Evolutionary conservation across 1,140 invertebrate genomes (phyloP), one percentile per base, ranked within the genome.

Genomic region (Macrosteles quadrilineatus): DNA sequence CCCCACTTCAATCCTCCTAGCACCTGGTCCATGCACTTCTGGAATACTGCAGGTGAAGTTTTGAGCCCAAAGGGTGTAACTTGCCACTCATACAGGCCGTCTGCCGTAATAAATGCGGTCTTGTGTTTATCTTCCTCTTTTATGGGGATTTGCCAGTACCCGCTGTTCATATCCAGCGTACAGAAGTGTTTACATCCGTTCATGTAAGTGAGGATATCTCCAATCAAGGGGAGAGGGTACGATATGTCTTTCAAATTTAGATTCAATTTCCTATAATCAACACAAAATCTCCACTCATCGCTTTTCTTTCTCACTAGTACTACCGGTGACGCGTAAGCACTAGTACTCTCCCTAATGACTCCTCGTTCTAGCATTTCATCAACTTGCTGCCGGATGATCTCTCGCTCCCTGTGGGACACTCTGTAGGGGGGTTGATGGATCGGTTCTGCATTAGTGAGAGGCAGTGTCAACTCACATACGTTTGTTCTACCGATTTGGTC

Each of bases 281-380:
- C 70, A 68, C 83, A 85, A 63, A 85, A 83, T n/a, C 84, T 62
- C 0, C 72, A 70, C 0, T 71, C 71, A 1, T 78, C 78, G 69
- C 85, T 81, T 43, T 83, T 83, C 69, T 88, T 88, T 70, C 77
- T 75, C 0, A 85, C 80, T 14, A 86, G 62, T 0, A 86, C 79
- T 0, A 84, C 72, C 0, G 82, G 84, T 0, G 78, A 78, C 9
- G 78, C 74, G 79, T 83, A 87, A 0, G 80, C 74, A 14, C 77
- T 80, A 0, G 75, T 73, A 6, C 79, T 79, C 0, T 79, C 78
- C 71, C 81, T 77, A 0, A 84, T 80, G 0, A 84, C 71, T 2
- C 73, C 77, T 3, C 75, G 57, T 11, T 71, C 23, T 0, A 81
- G 45, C 77, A 83, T 77, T 30, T 75, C 69, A 2, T 73, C n/a